Percentiles rank a stretch among this genome's conserved stretches.
Evolutionary conservation across 2,888 invertebrate species (phyloP).

Genomic region (Drosophila acutilabella): DNA sequence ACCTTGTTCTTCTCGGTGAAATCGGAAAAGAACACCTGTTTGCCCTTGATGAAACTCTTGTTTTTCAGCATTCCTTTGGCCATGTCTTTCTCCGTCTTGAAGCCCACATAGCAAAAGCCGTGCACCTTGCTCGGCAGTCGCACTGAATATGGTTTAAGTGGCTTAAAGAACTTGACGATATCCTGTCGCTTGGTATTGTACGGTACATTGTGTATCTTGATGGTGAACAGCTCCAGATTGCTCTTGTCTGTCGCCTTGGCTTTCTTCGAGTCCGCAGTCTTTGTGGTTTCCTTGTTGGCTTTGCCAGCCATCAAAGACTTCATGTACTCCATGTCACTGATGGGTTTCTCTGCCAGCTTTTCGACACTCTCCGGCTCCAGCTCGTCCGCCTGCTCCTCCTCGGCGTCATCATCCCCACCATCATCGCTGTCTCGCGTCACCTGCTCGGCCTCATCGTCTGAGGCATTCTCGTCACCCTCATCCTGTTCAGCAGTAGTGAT

Average conservation of each 20-base stretch:
- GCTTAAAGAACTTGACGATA: conserved; percentile 93
- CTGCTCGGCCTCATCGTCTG: neutral
- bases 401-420: conserved; percentile 57
- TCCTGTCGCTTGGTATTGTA: conserved; percentile 93
- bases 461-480: conserved; percentile 44
- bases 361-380: conserved; percentile 83
- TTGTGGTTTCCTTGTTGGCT: conserved; percentile 11
- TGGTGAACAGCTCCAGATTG: conserved; percentile 86
- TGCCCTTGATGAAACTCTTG: conserved; percentile 93
- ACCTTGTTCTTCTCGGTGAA: conserved; percentile 85
- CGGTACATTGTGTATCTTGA: conserved; percentile 92
- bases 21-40: conserved; percentile 87
- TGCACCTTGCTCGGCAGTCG: conserved; percentile 91
- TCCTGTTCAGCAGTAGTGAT: conserved; percentile 11
- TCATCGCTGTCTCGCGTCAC: conserved; percentile 84
- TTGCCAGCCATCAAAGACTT: conserved; percentile 87
- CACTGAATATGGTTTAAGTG: conserved; percentile 91
- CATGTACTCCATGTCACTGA: conserved; percentile 94
- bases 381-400: conserved; percentile 69
- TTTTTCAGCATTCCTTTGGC: conserved; percentile 93
- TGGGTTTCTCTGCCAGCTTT: conserved; percentile 89
- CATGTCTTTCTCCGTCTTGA: conserved; percentile 92
- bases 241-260: conserved; percentile 84
- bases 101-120: conserved; percentile 96
- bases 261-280: conserved; percentile 47